Evolutionary conservation across 1,140 invertebrate genomes (phyloP).

Genomic region (Samia ricini): DNA sequence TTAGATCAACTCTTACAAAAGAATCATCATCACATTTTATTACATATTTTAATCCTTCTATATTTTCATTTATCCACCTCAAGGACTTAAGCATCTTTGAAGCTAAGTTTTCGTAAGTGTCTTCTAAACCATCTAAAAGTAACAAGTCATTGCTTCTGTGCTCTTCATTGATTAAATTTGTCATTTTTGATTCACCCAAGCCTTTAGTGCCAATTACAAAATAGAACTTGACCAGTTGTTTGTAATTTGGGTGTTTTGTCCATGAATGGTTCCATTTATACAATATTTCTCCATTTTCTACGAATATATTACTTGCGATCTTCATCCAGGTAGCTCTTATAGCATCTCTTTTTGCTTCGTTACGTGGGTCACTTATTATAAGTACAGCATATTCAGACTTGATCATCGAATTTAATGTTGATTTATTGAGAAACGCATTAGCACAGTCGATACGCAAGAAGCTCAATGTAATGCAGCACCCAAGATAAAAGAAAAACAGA

Average conservation of each 20-base stretch:
- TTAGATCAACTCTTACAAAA: slow-evolving; percentile 66
- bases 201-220: slow-evolving; percentile 52
- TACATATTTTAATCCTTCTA: slow-evolving; percentile 56
- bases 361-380: slow-evolving; percentile 52
- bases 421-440: slow-evolving; percentile 19
- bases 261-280: slow-evolving; percentile 62
- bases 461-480: slow-evolving; percentile 54
- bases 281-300: slow-evolving; percentile 57
- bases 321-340: slow-evolving; percentile 62
- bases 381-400: slow-evolving; percentile 55
- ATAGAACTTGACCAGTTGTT: slow-evolving; percentile 50
- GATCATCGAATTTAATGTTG: slow-evolving; percentile 17
- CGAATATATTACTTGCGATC: slow-evolving; percentile 54
- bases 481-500: slow-evolving; percentile 63
- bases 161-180: slow-evolving; percentile 44
- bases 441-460: slow-evolving; percentile 55
- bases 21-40: slow-evolving; percentile 74
- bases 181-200: slow-evolving; percentile 30
- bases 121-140: slow-evolving; percentile 48
- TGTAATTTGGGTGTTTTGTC: slow-evolving; percentile 22
- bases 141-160: slow-evolving; percentile 50
- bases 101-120: slow-evolving; percentile 58
- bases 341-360: slow-evolving; percentile 54
- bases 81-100: slow-evolving; percentile 48
- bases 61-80: slow-evolving; percentile 46